phyloP scores from a whole-genome alignment of 2,797 vertebrate species.

The Danio kyathit region DNA sequence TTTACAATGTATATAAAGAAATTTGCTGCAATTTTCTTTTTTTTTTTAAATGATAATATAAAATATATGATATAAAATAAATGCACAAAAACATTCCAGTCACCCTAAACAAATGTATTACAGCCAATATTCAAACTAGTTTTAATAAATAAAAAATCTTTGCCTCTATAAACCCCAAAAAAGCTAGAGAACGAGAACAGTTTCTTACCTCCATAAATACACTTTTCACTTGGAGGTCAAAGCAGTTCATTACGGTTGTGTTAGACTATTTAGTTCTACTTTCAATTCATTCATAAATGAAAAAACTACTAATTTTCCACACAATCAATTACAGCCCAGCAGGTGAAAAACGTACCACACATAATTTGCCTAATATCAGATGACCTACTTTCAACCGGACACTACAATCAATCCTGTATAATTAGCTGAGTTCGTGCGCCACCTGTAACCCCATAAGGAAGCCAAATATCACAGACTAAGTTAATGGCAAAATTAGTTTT shows the following conservation, averaged over 20 bases:
- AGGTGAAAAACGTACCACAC: background rate
- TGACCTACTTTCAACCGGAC: slow-evolving; percentile 27
- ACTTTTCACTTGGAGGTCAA: background rate
- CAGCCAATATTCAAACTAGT: no score
- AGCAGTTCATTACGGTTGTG: background rate
- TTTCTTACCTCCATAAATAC: background rate
- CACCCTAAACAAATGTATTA: no score
- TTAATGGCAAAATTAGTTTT: slow-evolving; percentile 7
- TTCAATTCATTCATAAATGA: slow-evolving; percentile 17
- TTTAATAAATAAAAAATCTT: background rate
- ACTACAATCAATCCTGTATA: slow-evolving; percentile 15
- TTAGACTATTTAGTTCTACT: slow-evolving; percentile 1
- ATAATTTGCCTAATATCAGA: slow-evolving; percentile 4
- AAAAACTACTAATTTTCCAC: slow-evolving; percentile 8
- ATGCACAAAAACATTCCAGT: no score
- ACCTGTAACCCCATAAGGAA: slow-evolving; percentile 14
- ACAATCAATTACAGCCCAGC: slow-evolving; percentile 29
- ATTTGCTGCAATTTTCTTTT: no score
- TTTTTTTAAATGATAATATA: no score
- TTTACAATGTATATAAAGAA: no score
- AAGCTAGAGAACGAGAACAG: background rate
- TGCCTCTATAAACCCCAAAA: no score
- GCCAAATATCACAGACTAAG: slow-evolving; percentile 37
- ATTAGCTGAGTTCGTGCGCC: background rate
- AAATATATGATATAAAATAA: no score